Evolutionary conservation across 1,140 invertebrate species (phyloP), one percentile per base, ranked within the genome.

Genomic region (Ruditapes philippinarum): DNA sequence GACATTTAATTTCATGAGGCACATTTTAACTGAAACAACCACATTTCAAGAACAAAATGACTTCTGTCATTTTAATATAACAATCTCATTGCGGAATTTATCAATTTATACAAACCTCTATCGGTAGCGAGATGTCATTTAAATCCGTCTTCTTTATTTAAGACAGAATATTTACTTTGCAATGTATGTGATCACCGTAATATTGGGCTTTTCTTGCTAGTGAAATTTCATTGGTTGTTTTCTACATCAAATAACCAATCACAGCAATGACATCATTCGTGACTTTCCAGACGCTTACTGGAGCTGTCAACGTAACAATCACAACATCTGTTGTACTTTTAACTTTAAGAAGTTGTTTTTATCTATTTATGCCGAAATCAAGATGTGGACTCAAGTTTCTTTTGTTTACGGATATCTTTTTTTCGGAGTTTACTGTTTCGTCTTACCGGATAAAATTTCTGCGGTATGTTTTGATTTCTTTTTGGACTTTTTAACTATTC

Each of bases 251-350:
- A 1, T 25, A 62, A 5, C 57, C 57, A 62, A 62, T 62, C 57
- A 28, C 25, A 62, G 51, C 17, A 45, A 7, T 45, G 7, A 62
- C 22, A 4, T 62, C 19, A 28, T 28, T 62, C 57, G 25, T 28
- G 28, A 1, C n/a, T 38, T 19, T 22, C 0, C n/a, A 80, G 62
- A 14, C 36, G n/a, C 19, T 54, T 65, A 36, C 14, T 5, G 2
- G 28, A 42, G 12, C 36, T 89, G 36, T 78, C 49, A 78, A 36
- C 74, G 74, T 78, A 78, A 78, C 74, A 78, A 78, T 22, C 74
- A 49, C 54, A 78, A 78, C 74, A 78, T 78, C 74, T 78, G 74
- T 54, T 45, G 38, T 28, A 9, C 51, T 12, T 17, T 25, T 36
- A 60, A 74, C 40, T 70, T 49, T 60, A 0, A 28, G 49, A 70